phyloP scores from a whole-genome alignment of 2,797 vertebrate genomes.

The Rhinogobio ventralis region DNA sequence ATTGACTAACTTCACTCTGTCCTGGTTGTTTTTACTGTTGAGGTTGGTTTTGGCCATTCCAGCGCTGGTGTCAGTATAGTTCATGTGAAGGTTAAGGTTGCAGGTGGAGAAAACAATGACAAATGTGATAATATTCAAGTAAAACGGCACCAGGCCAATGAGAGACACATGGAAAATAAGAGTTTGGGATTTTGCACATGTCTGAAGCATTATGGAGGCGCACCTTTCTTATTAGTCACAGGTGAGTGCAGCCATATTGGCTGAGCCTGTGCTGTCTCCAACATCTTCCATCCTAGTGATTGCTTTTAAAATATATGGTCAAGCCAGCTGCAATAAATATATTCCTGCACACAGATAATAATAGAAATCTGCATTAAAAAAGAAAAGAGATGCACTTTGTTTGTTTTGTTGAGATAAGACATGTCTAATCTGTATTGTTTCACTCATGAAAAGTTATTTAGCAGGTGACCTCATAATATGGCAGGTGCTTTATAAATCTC shows the following conservation, averaged over 20 bases:
- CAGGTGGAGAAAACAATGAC: not conserved
- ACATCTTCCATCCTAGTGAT: not conserved
- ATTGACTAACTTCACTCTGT: not conserved
- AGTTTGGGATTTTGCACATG: not conserved
- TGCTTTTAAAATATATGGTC: not conserved
- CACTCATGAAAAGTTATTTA: not conserved
- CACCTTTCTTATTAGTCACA: not conserved
- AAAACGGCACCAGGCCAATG: not conserved
- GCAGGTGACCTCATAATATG: constrained; percentile 7
- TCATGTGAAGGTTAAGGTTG: not conserved
- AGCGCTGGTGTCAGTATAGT: not conserved
- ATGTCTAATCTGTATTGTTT: not conserved
- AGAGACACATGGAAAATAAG: not conserved
- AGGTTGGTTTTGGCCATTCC: not conserved
- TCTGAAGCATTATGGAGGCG: not conserved
- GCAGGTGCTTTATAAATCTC: constrained; percentile 1
- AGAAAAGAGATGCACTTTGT: not conserved
- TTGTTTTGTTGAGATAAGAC: not conserved
- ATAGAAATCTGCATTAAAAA: not conserved
- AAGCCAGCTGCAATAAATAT: not conserved
- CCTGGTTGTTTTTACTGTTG: constrained; percentile 1
- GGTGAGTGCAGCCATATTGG: not conserved
- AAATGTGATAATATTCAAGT: not conserved
- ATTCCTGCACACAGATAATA: not conserved
- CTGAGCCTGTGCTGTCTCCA: not conserved